These are phyloP conservation scores for Creontiades dilutus DNA, from an alignment of 2,888 invertebrate species.

Conservation along the genomic window DNA sequence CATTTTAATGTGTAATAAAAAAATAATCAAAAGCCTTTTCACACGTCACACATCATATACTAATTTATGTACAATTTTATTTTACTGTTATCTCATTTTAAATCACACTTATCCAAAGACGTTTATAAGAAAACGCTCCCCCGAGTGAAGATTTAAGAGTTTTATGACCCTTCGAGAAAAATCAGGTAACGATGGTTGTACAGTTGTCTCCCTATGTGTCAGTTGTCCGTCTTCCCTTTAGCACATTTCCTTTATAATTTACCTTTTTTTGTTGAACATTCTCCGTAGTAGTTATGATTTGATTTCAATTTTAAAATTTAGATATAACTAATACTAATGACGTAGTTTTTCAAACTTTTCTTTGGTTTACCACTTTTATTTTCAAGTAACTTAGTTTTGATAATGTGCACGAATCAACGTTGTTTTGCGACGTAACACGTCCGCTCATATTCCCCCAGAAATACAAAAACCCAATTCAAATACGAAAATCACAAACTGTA, in stretches of 20 bases:
- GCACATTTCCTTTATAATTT: constrained; percentile 17
- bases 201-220: constrained; percentile 61
- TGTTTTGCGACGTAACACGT: constrained; percentile 34
- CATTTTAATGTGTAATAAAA: not conserved
- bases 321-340: not conserved
- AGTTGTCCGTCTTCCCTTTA: constrained; percentile 58
- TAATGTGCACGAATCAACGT: constrained; percentile 44
- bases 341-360: constrained; percentile 44
- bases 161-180: constrained; percentile 62
- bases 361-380: constrained; percentile 20
- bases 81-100: constrained; percentile 33
- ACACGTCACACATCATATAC: not conserved
- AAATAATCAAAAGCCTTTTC: not conserved
- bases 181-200: constrained; percentile 69
- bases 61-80: constrained; percentile 22
- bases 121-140: constrained; percentile 66
- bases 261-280: constrained; percentile 17
- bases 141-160: constrained; percentile 57
- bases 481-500: not conserved
- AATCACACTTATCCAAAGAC: constrained; percentile 55
- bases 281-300: constrained; percentile 8
- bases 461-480: not conserved
- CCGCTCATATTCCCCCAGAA: constrained; percentile 23
- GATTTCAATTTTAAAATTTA: not conserved
- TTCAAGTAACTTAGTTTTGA: constrained; percentile 51